phyloP scores from a whole-genome alignment of 1,140 invertebrate genomes.

The Dryas iulia region DNA sequence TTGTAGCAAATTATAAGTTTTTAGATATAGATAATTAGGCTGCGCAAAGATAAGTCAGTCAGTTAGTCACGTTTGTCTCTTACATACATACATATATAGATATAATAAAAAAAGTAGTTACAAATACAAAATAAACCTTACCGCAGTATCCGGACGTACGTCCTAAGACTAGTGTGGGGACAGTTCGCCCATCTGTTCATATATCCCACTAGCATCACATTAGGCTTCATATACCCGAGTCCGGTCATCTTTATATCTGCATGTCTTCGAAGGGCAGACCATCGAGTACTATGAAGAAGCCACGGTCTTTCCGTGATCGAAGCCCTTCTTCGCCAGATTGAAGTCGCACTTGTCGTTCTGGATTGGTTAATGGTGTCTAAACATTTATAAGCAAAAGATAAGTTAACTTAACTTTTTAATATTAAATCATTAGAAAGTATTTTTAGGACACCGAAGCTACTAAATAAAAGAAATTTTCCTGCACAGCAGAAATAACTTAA shows the following conservation, averaged over 20 bases:
- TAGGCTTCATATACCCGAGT: conserved; percentile 94
- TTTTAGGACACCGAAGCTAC: too few relatives aligned
- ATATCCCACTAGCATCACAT: conserved; percentile 95
- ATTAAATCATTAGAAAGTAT: too few relatives aligned
- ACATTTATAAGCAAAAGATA: background rate
- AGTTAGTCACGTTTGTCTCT: too few relatives aligned
- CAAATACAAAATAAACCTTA: conserved; percentile 78
- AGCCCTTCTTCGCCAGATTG: conserved; percentile 79
- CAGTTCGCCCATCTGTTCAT: conserved; percentile 92
- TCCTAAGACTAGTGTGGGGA: conserved; percentile 85
- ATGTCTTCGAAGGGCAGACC: conserved; percentile 88
- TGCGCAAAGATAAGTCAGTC: too few relatives aligned
- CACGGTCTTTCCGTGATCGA: conserved; percentile 82
- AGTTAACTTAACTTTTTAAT: too few relatives aligned
- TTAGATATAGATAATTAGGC: too few relatives aligned
- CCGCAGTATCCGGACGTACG: conserved; percentile 90
- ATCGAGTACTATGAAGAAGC: conserved; percentile 92
- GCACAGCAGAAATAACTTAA: too few relatives aligned
- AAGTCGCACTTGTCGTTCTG: conserved; percentile 13
- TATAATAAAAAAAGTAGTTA: background rate
- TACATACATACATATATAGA: background rate
- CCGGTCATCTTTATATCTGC: conserved; percentile 89
- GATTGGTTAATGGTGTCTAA: background rate
- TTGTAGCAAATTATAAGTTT: too few relatives aligned
- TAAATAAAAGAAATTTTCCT: too few relatives aligned